phyloP scores from a whole-genome alignment of 37 sponge, comb jelly and placozoan genomes.

The Oopsacas minuta region DNA sequence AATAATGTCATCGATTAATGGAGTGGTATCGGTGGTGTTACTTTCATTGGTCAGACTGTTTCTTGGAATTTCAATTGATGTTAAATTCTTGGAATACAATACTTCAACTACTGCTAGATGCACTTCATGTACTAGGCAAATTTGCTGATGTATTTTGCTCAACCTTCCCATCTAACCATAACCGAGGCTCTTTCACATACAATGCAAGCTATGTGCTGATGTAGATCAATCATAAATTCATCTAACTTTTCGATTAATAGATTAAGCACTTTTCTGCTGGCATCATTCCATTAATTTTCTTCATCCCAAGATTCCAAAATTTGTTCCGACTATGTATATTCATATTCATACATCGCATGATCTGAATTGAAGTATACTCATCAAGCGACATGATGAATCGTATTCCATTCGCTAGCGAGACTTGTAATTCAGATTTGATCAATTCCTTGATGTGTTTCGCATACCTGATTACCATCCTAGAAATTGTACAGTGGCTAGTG shows the following conservation, averaged over 20 bases:
- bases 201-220: neutral
- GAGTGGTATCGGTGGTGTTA: neutral
- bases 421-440: neutral
- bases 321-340: neutral
- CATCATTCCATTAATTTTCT: neutral
- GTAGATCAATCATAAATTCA: neutral
- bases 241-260: neutral
- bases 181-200: neutral
- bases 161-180: neutral
- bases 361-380: neutral
- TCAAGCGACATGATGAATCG: neutral
- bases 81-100: neutral
- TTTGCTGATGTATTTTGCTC: neutral
- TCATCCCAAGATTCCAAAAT: neutral
- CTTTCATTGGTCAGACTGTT: too few species aligned
- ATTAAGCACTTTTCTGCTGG: neutral
- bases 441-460: neutral
- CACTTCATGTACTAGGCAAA: neutral
- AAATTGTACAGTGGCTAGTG: neutral
- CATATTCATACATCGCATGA: neutral
- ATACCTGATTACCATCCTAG: neutral
- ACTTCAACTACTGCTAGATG: neutral
- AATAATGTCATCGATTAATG: neutral
- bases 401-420: neutral
- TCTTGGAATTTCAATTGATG: neutral